Evolutionary conservation across 2,113 vertebrate species (phyloP).

Genomic region (Plestiodon gilberti): DNA sequence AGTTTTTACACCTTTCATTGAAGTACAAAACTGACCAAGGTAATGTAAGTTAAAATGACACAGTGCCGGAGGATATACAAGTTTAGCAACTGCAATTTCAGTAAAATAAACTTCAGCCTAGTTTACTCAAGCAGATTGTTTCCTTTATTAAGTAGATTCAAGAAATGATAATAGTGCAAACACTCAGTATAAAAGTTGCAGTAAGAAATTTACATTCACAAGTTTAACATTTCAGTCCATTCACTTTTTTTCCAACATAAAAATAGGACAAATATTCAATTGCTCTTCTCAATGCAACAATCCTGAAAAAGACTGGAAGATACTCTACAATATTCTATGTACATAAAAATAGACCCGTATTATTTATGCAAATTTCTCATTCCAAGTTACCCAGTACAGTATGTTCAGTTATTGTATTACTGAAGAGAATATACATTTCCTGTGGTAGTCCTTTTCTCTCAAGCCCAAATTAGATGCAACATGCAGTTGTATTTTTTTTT

Average conservation of each 20-base stretch:
- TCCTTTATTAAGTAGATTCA: slow-evolving; percentile 75
- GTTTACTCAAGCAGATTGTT: slow-evolving; percentile 76
- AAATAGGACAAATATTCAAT: slow-evolving; percentile 87
- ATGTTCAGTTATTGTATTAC: slow-evolving; percentile 65
- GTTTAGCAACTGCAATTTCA: neutral
- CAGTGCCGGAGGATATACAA: neutral
- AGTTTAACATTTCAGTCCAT: slow-evolving; percentile 85
- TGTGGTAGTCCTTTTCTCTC: slow-evolving; percentile 2
- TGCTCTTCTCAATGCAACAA: slow-evolving; percentile 77
- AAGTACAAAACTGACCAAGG: neutral
- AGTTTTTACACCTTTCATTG: neutral
- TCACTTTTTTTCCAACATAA: slow-evolving; percentile 83
- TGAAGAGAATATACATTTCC: slow-evolving; percentile 6
- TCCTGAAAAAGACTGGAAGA: slow-evolving; percentile 83
- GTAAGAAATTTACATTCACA: slow-evolving; percentile 91
- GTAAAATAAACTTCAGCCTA: slow-evolving; percentile 5
- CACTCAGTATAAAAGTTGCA: slow-evolving; percentile 93
- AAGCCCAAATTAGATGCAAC: neutral
- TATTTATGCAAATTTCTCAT: slow-evolving; percentile 83
- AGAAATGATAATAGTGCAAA: slow-evolving; percentile 90
- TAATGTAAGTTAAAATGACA: neutral
- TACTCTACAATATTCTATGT: slow-evolving; percentile 83
- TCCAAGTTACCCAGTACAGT: slow-evolving; percentile 76
- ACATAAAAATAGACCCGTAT: slow-evolving; percentile 91
- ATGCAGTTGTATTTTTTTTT: neutral